Conservation (phyloP, 2,113 vertebrate species). For the Dendrocopos noguchii region DNA sequence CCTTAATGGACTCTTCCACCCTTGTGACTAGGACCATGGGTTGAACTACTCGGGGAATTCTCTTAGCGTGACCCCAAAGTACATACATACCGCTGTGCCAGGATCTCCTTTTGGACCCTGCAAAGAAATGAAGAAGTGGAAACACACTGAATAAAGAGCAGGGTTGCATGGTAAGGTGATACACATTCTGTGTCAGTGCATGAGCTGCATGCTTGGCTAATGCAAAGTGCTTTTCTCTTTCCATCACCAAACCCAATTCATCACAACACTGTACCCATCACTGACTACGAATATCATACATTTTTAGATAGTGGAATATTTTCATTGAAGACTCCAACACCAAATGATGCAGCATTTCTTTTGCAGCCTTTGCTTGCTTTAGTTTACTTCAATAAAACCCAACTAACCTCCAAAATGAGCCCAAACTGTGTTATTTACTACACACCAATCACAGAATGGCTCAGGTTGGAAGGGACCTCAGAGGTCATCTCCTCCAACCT, state of each 20-base stretch:
- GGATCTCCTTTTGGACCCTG: constrained; percentile 95
- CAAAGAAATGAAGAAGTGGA: constrained; percentile 26
- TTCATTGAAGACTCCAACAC: not conserved
- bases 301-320: not conserved
- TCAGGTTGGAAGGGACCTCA: too few relatives aligned
- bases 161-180: not conserved
- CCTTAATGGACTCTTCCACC: not conserved
- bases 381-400: not conserved
- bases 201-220: not conserved
- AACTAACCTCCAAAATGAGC: not conserved
- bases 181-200: not conserved
- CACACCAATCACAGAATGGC: not conserved
- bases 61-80: not conserved
- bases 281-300: not conserved
- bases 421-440: not conserved
- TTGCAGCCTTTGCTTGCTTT: not conserved
- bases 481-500: too few relatives aligned
- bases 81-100: constrained; percentile 86
- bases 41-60: not conserved
- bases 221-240: not conserved
- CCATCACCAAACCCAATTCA: not conserved
- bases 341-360: not conserved
- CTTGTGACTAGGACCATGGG: not conserved
- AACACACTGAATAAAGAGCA: not conserved
- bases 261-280: not conserved